A percentile compares a stretch with the other conserved stretches of the same genome.
Evolutionary conservation across 2,888 invertebrate genomes (phyloP).

Genomic region (Hedya salicella): DNA sequence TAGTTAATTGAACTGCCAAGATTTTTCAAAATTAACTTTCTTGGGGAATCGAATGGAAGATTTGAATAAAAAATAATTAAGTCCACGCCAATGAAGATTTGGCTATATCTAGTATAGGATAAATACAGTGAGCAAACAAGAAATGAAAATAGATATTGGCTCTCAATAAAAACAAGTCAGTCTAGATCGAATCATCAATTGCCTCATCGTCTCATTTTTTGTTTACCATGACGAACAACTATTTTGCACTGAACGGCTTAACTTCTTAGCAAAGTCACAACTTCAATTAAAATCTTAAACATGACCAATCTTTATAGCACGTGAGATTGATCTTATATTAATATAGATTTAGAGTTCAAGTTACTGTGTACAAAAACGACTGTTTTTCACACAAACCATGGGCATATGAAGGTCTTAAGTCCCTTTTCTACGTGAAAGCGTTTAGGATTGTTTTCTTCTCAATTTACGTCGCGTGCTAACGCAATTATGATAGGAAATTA

Average conservation of each 20-base stretch:
- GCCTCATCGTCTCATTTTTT: not conserved
- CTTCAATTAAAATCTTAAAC: not conserved
- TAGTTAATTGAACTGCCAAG: too few species aligned
- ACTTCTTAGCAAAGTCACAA: not conserved
- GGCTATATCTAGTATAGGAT: too few species aligned
- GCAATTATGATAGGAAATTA: constrained; percentile 27
- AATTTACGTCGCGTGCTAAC: constrained; percentile 4
- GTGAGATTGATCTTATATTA: not conserved
- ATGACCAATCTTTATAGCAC: not conserved
- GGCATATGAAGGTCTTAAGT: not conserved
- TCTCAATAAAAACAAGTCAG: too few species aligned
- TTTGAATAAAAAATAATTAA: too few species aligned
- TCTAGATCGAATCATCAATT: not conserved
- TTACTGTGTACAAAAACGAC: not conserved
- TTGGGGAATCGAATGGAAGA: too few species aligned
- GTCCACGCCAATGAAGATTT: too few species aligned
- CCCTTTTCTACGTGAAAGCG: not conserved
- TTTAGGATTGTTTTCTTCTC: not conserved
- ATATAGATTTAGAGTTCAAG: not conserved
- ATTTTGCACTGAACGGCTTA: not conserved
- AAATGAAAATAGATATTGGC: not conserved
- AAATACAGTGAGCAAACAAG: too few species aligned
- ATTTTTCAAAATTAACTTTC: too few species aligned
- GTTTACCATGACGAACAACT: not conserved
- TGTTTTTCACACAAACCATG: not conserved